Evolutionary conservation across 2,113 vertebrate genomes (phyloP), one percentile per base, ranked within the genome.

Genomic region (Plecturocebus donacophilus): DNA sequence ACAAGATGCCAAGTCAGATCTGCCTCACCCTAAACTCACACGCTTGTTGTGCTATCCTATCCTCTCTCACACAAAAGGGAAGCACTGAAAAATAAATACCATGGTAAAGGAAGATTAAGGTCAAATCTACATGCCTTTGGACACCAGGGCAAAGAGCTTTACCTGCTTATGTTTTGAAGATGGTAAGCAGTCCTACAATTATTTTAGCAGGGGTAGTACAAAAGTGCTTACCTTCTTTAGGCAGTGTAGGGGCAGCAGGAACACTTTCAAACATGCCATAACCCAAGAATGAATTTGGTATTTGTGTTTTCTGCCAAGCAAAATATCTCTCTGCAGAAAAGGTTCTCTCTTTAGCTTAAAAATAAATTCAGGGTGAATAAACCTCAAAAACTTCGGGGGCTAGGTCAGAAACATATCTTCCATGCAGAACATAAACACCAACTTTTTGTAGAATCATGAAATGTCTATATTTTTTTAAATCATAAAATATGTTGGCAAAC

Each of bases 401-500:
- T 68, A 5, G 64, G 90, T 97, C 95, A 97, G 80, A 75, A 94
- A 97, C 71, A 38, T 92, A 84, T 97, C 77, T 81, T 93, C 30
- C 56, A 56, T 10, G 45, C 90, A 71, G 87, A 88, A 70, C 40
- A 94, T 90, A 87, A 98, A 97, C 25, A 35, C n/a, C 90, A 80
- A 95, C 87, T 96, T 84, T 68, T 84, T 64, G 81, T 94, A 84
- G 66, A 96, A 61, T 77, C 52, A 88, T 49, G 42, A 96, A 79
- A 90, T 73, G 76, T 79, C 80, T 42, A 3, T 93, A 52, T 92
- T 96, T 96, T 90, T 83, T 92, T 47, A 79, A 92, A 75, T 88
- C 80, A 75, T 96, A 94, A 97, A 98, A 94, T 90, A 96, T 88
- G 92, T 77, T 92, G 85, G 94, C 96, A 47, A 75, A 95, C 84